Evolutionary conservation across 2,797 vertebrate species (phyloP).

Genomic region (Cryptoblepharus egeriae): DNA sequence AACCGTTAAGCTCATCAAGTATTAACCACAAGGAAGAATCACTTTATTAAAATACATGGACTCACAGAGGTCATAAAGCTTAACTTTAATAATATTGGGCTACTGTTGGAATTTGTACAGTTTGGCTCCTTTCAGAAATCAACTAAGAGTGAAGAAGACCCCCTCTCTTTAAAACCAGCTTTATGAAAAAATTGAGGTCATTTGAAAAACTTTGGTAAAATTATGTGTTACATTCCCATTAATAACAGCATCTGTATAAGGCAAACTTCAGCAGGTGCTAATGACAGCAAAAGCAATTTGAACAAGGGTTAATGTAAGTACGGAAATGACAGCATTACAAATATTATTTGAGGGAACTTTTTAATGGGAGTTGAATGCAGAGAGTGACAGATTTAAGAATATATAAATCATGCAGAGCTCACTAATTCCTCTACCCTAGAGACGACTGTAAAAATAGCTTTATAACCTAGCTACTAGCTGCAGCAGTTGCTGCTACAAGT

Average conservation of each 20-base stretch:
- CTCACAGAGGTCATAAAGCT: slow-evolving; percentile 54
- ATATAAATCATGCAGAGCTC: slow-evolving; percentile 37
- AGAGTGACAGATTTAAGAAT: slow-evolving; percentile 43
- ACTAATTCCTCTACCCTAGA: slow-evolving; percentile 36
- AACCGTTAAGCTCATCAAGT: slow-evolving; percentile 35
- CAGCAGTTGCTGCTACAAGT: slow-evolving; percentile 4
- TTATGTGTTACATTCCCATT: slow-evolving; percentile 44
- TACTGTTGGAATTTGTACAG: slow-evolving; percentile 42
- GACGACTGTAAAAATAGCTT: slow-evolving; percentile 43
- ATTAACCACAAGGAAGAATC: slow-evolving; percentile 32
- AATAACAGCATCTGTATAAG: slow-evolving; percentile 54
- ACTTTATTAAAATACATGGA: slow-evolving; percentile 55
- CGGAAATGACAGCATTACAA: slow-evolving; percentile 36
- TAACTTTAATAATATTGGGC: slow-evolving; percentile 62
- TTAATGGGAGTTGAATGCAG: slow-evolving; percentile 48
- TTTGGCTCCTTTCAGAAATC: slow-evolving; percentile 48
- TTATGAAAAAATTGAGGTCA: slow-evolving; percentile 42
- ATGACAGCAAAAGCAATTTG: slow-evolving; percentile 50
- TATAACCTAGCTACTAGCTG: slow-evolving; percentile 12
- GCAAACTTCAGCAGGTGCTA: slow-evolving; percentile 39
- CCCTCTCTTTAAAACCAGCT: slow-evolving; percentile 38
- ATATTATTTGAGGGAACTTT: slow-evolving; percentile 52
- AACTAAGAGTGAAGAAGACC: slow-evolving; percentile 32
- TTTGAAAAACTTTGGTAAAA: slow-evolving; percentile 61
- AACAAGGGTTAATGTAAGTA: slow-evolving; percentile 49